Evolutionary conservation across 2,113 vertebrate species (phyloP).

Genomic region (Mobula birostris): DNA sequence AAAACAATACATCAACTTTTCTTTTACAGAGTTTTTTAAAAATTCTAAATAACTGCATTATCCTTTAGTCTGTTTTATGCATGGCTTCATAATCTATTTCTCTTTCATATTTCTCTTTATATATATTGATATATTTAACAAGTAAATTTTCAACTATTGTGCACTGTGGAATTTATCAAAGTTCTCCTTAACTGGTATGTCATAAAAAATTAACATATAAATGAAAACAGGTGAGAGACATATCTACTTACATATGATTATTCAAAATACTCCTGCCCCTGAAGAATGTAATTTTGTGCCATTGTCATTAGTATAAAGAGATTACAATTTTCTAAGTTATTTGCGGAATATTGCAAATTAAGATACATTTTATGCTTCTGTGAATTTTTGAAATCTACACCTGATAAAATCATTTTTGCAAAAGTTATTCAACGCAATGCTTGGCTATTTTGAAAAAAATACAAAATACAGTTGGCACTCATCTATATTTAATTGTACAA

Average conservation of each 20-base stretch:
- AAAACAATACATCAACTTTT: background rate
- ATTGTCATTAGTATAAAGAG: background rate
- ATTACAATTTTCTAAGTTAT: conserved; percentile 23
- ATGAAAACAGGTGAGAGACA: conserved; percentile 33
- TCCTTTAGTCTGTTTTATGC: conserved; percentile 11
- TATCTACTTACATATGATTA: conserved; percentile 29
- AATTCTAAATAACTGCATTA: background rate
- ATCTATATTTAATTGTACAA: background rate
- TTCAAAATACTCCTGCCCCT: background rate
- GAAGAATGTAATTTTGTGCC: background rate
- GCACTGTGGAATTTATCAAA: conserved; percentile 17
- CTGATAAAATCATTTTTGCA: background rate
- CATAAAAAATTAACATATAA: conserved; percentile 37
- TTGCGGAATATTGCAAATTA: conserved; percentile 3
- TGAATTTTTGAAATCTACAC: background rate
- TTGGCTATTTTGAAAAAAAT: background rate
- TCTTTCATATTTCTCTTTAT: conserved; percentile 6
- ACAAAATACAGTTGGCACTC: background rate
- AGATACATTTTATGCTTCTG: background rate
- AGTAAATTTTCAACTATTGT: conserved; percentile 17
- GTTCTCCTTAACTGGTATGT: conserved; percentile 28
- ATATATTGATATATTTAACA: background rate
- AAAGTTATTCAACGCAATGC: background rate
- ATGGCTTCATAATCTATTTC: conserved; percentile 23
- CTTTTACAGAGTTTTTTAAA: background rate